Base-by-base conservation (phyloP, 2,888 invertebrate species). In the Callimorpha dominula region DNA sequence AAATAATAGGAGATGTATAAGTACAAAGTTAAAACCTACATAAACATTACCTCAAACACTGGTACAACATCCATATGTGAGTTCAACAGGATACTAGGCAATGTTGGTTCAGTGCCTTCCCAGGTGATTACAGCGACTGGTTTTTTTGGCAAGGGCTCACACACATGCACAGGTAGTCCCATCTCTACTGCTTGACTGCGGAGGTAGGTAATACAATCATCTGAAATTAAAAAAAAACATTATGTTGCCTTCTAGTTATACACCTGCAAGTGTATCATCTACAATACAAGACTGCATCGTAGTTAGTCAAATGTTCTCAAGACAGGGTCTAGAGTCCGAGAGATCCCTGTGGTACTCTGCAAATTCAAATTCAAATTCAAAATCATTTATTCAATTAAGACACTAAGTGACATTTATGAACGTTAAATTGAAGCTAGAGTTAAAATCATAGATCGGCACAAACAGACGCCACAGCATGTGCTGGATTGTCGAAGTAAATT, bases 41-140 rank as follows among this genome's bases (percentile, higher is more conserved):
- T 50, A 4, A 60, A 0, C 7, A 12, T 96, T 91, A 99, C 98
- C 80, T 97, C 97, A 89, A 97, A 99, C 0, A 99, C 99, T 0
- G 99, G 99, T 0, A 99, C 99, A 2, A 99, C 99, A 90, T 99
- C 99, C 97, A 98, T 99, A 88, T 99, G 99, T 0, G 99, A 99
- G 91, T 99, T 99, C 20, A 99, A 96, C 75, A 99, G 91, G 68
- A 99, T 95, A 15, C 97, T 94, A 0, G 97, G 97, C 76, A 98
- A 90, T 0, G 93, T 87, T 0, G 98, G 98, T 66, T 98, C 96
- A 0, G 94, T 96, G 49, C 99, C 99, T 69, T 89, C 87, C 98
- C 99, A 98, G 80, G 98, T 98, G 92, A 99, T 96, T 65, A 99
- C 95, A 42, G 98, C 96, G 40, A 99, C 96, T 0, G 99, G 99